Conservation (phyloP, 2,113 vertebrate genomes). For the Macquaria ambigua region DNA sequence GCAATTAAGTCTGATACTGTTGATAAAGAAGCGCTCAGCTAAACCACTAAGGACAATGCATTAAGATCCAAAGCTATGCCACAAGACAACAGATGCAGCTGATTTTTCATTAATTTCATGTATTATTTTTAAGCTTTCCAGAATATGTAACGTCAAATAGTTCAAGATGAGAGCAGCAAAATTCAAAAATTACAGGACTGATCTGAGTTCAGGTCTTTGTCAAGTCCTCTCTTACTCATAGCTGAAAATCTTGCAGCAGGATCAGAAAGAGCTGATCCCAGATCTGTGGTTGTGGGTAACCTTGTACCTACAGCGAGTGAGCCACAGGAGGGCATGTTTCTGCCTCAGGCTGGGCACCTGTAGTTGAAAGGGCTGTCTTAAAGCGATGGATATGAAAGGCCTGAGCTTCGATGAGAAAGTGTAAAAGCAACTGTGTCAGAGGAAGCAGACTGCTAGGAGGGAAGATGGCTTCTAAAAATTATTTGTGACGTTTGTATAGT, state of each 20-base stretch:
- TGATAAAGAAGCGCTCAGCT: not conserved
- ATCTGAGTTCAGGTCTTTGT: conserved; percentile 14
- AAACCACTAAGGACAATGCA: not conserved
- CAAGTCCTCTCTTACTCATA: not conserved
- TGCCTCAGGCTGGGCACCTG: conserved; percentile 67
- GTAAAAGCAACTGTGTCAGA: conserved; percentile 38
- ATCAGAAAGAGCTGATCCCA: conserved; percentile 47
- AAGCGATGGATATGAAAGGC: conserved; percentile 59
- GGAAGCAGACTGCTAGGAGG: conserved; percentile 12
- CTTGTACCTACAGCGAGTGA: conserved; percentile 55
- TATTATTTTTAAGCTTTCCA: not conserved
- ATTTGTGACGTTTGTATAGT: not conserved
- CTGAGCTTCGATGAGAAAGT: conserved; percentile 19
- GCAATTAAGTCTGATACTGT: not conserved
- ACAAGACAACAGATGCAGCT: not conserved
- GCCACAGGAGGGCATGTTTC: conserved; percentile 63
- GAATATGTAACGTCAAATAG: not conserved
- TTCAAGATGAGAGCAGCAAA: conserved; percentile 17
- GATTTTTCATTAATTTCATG: not conserved
- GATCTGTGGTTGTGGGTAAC: conserved; percentile 50
- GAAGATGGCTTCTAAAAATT: not conserved
- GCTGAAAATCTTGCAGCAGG: conserved; percentile 22
- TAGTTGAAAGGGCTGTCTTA: conserved; percentile 65
- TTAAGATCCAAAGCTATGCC: not conserved
- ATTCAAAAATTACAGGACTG: conserved; percentile 4